These are phyloP conservation scores for Lordiphosa andalusiaca DNA, from an alignment of 2,888 invertebrate species.

Conservation along the genomic window DNA sequence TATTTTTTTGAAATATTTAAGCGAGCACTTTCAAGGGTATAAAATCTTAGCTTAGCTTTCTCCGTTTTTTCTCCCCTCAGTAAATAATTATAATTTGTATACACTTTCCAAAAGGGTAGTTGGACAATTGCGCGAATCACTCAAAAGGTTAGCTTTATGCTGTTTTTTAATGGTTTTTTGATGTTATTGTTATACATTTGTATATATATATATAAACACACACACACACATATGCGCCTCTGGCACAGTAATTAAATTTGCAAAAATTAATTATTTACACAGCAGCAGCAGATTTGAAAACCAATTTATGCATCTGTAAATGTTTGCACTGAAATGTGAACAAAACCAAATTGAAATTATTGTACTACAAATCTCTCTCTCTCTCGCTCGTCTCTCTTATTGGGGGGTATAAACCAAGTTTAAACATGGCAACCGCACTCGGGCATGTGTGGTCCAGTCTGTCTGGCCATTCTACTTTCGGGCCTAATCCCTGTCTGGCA, in stretches of 20 bases:
- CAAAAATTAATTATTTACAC: slow-evolving; percentile 64
- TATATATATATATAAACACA: background rate
- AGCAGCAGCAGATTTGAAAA: slow-evolving; percentile 40
- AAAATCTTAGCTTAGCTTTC: no score
- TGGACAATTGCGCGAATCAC: no score
- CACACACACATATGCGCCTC: background rate
- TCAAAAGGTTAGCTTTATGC: no score
- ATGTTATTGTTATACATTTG: slow-evolving; percentile 1
- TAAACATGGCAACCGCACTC: no score
- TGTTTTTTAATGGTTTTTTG: no score
- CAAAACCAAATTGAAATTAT: slow-evolving; percentile 59
- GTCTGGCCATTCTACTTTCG: background rate
- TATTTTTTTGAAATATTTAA: no score
- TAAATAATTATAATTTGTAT: no score
- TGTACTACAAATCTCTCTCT: slow-evolving; percentile 19
- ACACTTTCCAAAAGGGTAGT: no score
- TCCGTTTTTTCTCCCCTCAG: no score
- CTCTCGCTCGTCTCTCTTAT: background rate
- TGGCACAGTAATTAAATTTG: slow-evolving; percentile 56
- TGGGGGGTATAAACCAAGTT: no score
- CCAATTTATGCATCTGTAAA: slow-evolving; percentile 62
- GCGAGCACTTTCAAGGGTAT: no score
- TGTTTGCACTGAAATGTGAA: slow-evolving; percentile 59
- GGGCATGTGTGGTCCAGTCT: no score
- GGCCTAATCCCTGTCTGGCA: slow-evolving; percentile 19